A percentile compares a stretch with the other conserved stretches of the same genome.
phyloP scores from a whole-genome alignment of 2,888 invertebrate genomes.

The Ophion costatus region DNA sequence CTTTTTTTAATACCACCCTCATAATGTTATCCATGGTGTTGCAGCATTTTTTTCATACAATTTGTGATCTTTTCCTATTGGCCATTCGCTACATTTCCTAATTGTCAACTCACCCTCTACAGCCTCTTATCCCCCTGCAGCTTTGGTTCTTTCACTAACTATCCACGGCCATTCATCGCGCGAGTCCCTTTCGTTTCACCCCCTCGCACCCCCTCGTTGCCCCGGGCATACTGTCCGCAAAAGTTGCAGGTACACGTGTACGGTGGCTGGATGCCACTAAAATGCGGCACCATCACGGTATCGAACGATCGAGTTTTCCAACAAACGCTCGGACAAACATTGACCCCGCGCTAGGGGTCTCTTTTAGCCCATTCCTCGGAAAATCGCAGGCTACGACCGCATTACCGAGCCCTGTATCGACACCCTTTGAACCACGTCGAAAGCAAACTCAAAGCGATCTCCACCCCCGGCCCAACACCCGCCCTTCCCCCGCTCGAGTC shows the following conservation, averaged over 20 bases:
- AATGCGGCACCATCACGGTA: background rate
- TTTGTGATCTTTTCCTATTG: too few species aligned
- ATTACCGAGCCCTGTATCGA: conserved; percentile 45
- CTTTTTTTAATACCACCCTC: too few species aligned
- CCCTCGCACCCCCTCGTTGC: background rate
- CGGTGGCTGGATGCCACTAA: conserved; percentile 4
- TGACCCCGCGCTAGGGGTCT: background rate
- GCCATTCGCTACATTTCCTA: too few species aligned
- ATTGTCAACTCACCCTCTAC: too few species aligned
- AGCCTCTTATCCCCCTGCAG: conserved; percentile 28
- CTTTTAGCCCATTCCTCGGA: conserved; percentile 3
- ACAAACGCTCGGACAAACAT: conserved; percentile 34
- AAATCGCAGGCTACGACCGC: conserved; percentile 33
- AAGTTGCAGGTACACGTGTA: background rate
- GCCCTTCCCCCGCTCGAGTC: background rate
- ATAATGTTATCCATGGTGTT: too few species aligned
- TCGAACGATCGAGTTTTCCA: conserved; percentile 30
- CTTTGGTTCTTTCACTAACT: conserved; percentile 29
- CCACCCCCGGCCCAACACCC: background rate
- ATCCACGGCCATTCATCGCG: conserved; percentile 45
- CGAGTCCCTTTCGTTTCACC: conserved; percentile 18
- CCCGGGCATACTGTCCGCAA: background rate
- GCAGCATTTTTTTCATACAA: too few species aligned
- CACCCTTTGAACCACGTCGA: conserved; percentile 57
- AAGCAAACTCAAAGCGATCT: conserved; percentile 31